Base-by-base conservation (phyloP, 2,797 vertebrate species). In the Vespertilio murinus region DNA sequence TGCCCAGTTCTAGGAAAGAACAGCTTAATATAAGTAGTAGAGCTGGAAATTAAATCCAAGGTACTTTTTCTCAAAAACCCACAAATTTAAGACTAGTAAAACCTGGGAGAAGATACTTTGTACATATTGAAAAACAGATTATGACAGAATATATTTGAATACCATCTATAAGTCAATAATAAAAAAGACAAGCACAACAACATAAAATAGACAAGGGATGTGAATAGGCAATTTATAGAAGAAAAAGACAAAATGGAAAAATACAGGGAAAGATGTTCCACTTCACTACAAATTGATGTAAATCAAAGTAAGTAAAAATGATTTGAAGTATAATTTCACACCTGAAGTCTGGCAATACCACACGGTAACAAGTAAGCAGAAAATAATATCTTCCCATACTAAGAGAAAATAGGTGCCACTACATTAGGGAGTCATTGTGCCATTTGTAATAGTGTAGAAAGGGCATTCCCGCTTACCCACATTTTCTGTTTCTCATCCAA, bases 291-390 rank as follows among this genome's bases (percentile, higher is more conserved):
- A 75, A 75, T 47, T 75, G 56, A 6, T 6, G 14, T 79, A 71
- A 47, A 82, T 93, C 6, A 59, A 90, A 97, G 79, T 42, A 20
- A 94, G 79, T 42, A 20, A 94, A 79, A 86, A 87, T 38, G 33
- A 77, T 40, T 67, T 16, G 8, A 94, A 75, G 90, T 59, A 33
- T 1, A 83, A 49, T 47, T 89, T 92, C 42, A 78, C 14, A 75
- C 28, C 40, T 25, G 23, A 25, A 49, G 25, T 78, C 79, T 79
- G 22, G 67, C 4, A 75, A 92, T 86, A 49, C 17, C 64, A 52
- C 18, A 33, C 20, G 45, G 16, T 49, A 74, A 49, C 8, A 93
- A 77, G 25, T 4, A 78, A 93, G 25, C 9, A 54, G 38, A 52
- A 70, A 75, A 70, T 59, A 81, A 61, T 14, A 80, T 83, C 30